A percentile compares a stretch with the other conserved stretches of the same genome.
Conservation (phyloP, 2,797 vertebrate species). For the Tadarida brasiliensis region DNA sequence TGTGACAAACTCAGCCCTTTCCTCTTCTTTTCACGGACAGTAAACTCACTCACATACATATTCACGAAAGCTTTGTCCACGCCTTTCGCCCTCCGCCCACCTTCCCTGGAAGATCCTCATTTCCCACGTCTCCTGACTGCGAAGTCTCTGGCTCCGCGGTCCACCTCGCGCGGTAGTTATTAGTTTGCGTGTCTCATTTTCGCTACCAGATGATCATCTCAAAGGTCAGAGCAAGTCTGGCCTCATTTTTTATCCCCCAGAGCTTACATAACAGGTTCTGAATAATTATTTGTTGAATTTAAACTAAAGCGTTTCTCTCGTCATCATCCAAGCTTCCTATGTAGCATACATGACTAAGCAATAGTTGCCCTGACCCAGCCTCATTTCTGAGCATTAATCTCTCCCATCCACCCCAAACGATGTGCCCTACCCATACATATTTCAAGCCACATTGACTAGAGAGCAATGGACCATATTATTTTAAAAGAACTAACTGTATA, state of each 20-base stretch:
- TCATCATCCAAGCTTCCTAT: not conserved
- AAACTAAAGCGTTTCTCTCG: not conserved
- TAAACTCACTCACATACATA: not conserved
- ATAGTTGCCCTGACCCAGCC: not conserved
- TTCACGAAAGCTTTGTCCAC: not conserved
- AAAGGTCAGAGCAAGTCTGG: not conserved
- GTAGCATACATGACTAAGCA: not conserved
- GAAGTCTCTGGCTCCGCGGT: not conserved
- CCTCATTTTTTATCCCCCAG: not conserved
- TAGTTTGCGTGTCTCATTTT: not conserved
- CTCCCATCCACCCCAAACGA: not conserved
- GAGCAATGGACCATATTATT: not conserved
- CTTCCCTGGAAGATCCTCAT: not conserved
- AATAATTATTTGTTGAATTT: not conserved
- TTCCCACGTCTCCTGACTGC: not conserved
- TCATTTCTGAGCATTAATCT: not conserved
- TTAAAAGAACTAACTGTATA: not conserved
- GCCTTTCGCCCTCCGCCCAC: not conserved
- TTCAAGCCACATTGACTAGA: conserved; percentile 14
- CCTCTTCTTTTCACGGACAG: not conserved
- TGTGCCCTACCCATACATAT: not conserved
- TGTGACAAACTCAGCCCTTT: not conserved
- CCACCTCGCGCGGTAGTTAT: not conserved
- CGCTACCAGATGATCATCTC: not conserved
- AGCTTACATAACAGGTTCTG: not conserved